Conservation (phyloP, 2,888 invertebrate genomes). For the Lamellibrachia satsuma region DNA sequence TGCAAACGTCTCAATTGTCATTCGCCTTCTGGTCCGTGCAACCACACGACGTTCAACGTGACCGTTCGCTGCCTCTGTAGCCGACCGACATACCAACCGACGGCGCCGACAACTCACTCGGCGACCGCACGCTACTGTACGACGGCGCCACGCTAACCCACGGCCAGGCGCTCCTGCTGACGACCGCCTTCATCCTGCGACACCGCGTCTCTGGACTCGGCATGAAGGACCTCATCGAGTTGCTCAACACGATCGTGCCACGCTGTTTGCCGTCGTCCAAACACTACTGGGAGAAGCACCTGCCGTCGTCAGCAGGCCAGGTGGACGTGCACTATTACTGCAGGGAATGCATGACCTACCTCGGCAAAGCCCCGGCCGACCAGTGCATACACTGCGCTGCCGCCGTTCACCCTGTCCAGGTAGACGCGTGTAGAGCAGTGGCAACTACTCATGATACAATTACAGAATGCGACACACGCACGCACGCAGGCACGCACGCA, state of each 20-base stretch:
- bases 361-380: not conserved
- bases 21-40: no score
- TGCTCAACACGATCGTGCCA: not conserved
- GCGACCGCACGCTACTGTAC: not conserved
- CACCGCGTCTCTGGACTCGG: constrained; percentile 14
- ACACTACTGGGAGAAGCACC: constrained; percentile 21
- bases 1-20: no score
- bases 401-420: not conserved
- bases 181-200: not conserved
- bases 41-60: not conserved
- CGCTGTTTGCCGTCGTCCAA: not conserved
- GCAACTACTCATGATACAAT: not conserved
- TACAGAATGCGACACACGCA: no score
- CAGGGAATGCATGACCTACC: constrained; percentile 9
- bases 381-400: not conserved
- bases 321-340: constrained; percentile 21
- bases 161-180: constrained; percentile 8
- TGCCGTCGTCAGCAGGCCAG: not conserved
- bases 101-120: not conserved
- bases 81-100: not conserved
- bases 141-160: constrained; percentile 20
- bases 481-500: no score
- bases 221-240: constrained; percentile 22
- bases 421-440: not conserved
- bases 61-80: not conserved